phyloP scores from a whole-genome alignment of 2,797 vertebrate species.

The Pantherophis alleghaniensis region DNA sequence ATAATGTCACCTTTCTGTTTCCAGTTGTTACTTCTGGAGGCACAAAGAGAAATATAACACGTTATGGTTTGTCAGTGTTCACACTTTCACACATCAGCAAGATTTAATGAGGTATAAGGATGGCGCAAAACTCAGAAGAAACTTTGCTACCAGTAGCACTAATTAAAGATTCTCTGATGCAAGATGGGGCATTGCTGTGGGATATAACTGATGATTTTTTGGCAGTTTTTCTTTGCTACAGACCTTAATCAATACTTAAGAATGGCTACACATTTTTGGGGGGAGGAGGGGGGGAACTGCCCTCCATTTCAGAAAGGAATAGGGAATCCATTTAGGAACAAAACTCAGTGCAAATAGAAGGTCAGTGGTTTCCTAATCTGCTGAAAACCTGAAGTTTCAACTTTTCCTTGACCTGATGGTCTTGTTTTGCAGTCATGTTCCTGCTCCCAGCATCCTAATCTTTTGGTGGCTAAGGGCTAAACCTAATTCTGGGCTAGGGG shows the following conservation, averaged over 20 bases:
- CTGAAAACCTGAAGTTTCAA: neutral
- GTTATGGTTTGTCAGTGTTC: slow-evolving; percentile 34
- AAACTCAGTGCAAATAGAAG: neutral
- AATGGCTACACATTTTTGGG: neutral
- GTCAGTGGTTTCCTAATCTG: neutral
- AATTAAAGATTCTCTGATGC: slow-evolving; percentile 31
- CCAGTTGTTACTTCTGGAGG: slow-evolving; percentile 21
- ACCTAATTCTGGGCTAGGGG: neutral
- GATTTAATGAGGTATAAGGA: slow-evolving; percentile 32
- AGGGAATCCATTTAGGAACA: neutral
- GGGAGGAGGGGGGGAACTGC: neutral
- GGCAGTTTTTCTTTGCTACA: neutral
- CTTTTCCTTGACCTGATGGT: neutral
- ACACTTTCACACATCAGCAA: slow-evolving; percentile 28
- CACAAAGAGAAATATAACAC: slow-evolving; percentile 21
- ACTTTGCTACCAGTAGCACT: slow-evolving; percentile 12
- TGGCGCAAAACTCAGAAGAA: slow-evolving; percentile 15
- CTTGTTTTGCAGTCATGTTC: neutral
- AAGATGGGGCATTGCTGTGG: neutral
- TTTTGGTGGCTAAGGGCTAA: neutral
- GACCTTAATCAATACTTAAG: neutral
- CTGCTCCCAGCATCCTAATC: neutral
- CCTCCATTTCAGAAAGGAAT: neutral
- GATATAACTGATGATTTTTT: slow-evolving; percentile 19
- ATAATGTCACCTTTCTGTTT: slow-evolving; percentile 14